Conservation (phyloP, 1,140 invertebrate genomes). For the Mizuhopecten yessoensis region DNA sequence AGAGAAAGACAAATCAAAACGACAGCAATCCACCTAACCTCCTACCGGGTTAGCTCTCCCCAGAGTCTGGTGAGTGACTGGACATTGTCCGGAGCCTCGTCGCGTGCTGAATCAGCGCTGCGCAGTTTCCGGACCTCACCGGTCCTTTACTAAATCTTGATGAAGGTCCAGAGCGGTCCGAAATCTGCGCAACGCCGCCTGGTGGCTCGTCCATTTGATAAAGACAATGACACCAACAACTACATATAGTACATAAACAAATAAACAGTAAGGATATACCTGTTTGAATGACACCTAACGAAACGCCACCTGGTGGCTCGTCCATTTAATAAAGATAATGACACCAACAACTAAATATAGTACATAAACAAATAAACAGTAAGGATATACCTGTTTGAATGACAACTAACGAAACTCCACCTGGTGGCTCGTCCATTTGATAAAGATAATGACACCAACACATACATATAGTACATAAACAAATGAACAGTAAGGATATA, state of each 20-base stretch:
- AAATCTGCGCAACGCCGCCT: constrained; percentile 61
- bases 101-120: constrained; percentile 57
- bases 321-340: neutral
- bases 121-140: constrained; percentile 67
- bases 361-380: too few relatives aligned
- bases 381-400: too few relatives aligned
- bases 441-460: neutral
- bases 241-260: too few relatives aligned
- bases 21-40: too few relatives aligned
- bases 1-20: too few relatives aligned
- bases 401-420: constrained; percentile 43
- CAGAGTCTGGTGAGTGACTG: too few relatives aligned
- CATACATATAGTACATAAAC: too few relatives aligned
- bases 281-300: constrained; percentile 2
- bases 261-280: too few relatives aligned
- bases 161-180: constrained; percentile 69
- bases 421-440: neutral
- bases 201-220: neutral
- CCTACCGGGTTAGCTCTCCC: too few relatives aligned
- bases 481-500: too few relatives aligned
- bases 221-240: neutral
- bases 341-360: neutral
- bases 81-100: neutral
- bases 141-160: constrained; percentile 66
- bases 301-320: constrained; percentile 43